Base-by-base conservation (phyloP, 1,140 invertebrate genomes). In the Chironomus tepperi region DNA sequence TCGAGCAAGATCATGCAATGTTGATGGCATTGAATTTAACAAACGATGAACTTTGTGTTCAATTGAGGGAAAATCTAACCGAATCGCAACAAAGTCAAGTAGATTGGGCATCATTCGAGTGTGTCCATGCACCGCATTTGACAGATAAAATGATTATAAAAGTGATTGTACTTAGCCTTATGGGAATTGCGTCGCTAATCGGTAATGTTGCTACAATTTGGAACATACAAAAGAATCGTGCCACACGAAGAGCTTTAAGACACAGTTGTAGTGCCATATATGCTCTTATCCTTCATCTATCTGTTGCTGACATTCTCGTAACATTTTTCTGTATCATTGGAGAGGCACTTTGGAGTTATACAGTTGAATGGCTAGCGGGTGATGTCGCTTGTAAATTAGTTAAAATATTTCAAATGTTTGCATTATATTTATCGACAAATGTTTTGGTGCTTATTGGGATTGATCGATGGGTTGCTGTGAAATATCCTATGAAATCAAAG, bases 381-480 rank as follows among this genome's bases (percentile, higher is more conserved):
- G 89, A 93, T 77, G 79, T 87, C 1, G 86, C 87, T 34, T 95
- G 93, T 81, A 94, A 94, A 82, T 75, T 91, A 15, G 89, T 94
- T 77, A 95, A 94, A 81, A 93, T 90, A 78, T 80, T 90, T 15
- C 92, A 94, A 82, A 89, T 93, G 87, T 92, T 92, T 78, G 89
- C 89, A 73, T 84, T 93, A 7, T 93, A 94, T 80, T 83, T 93
- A n/a, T 93, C 91, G 65, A 94, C 93, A 0, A 94, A 92, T 79
- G 87, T 93, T 21, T 83, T 93, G 19, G 92, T 94, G 5, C 85
- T 93, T 9, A 94, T 94, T 77, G 91, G 91, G 7, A 84, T 94
- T 24, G 93, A 94, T 79, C 84, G 92, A 73, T 93, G 91, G 84
- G 83, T 91, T 57, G 93, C 92, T 0, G 90, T 95, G 1, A 86